Percentiles rank a stretch among this genome's conserved stretches.
Evolutionary conservation across 2,888 invertebrate genomes (phyloP).

Genomic region (Julus scandinavius): DNA sequence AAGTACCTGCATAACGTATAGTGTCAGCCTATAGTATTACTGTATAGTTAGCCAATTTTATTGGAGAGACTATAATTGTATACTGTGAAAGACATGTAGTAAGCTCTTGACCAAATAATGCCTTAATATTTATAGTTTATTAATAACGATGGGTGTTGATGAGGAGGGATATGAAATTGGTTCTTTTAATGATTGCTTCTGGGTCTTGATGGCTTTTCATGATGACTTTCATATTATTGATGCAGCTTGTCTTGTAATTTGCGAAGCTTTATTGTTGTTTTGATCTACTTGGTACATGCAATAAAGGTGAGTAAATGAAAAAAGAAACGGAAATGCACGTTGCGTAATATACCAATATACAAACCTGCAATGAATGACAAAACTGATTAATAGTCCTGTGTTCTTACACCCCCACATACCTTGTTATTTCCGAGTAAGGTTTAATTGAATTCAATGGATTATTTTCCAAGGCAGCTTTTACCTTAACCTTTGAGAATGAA

Average conservation of each 20-base stretch:
- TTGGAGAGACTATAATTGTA: too few species aligned
- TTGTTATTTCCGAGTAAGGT: not conserved
- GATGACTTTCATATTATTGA: slow-evolving; percentile 16
- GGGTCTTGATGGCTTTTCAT: not conserved
- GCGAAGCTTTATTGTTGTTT: slow-evolving; percentile 24
- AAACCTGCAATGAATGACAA: not conserved
- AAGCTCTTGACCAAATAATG: not conserved
- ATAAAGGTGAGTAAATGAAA: slow-evolving; percentile 24
- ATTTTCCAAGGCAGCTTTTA: slow-evolving; percentile 18
- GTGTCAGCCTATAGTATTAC: too few species aligned
- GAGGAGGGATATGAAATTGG: not conserved
- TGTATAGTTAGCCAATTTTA: too few species aligned
- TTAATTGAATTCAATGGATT: slow-evolving; percentile 16
- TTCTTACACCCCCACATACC: not conserved
- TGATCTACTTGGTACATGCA: not conserved
- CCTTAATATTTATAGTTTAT: slow-evolving; percentile 12
- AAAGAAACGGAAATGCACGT: not conserved
- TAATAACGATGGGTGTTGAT: not conserved
- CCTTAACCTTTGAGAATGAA: slow-evolving; percentile 36
- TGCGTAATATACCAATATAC: not conserved
- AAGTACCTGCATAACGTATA: not conserved
- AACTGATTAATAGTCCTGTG: not conserved
- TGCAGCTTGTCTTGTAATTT: not conserved
- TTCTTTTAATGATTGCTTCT: slow-evolving; percentile 9
- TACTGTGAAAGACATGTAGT: too few species aligned